Conservation (phyloP, 2,113 vertebrate species). For the Sinocyclocheilus anophthalmus region DNA sequence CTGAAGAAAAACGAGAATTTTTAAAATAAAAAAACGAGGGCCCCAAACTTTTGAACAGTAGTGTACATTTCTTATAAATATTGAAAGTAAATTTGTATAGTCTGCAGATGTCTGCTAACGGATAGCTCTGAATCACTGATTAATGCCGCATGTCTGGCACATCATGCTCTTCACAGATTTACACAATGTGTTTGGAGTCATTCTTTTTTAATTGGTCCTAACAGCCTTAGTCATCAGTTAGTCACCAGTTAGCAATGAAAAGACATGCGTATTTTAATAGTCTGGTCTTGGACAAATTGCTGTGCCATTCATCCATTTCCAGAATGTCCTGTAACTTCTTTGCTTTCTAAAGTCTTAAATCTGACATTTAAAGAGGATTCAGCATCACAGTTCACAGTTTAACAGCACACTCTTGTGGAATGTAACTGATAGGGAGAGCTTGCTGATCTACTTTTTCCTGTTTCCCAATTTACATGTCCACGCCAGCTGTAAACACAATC, state of each 20-base stretch:
- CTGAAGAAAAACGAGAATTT: background rate
- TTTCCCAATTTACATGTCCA: background rate
- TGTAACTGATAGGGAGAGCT: background rate
- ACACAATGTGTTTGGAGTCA: constrained; percentile 3
- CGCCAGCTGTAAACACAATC: background rate
- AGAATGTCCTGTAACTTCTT: background rate
- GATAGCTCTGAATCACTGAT: background rate
- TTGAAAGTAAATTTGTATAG: background rate
- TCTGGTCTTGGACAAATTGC: background rate
- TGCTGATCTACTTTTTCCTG: background rate
- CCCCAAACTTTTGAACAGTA: background rate
- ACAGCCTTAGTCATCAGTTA: constrained; percentile 12
- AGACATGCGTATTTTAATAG: too few species aligned
- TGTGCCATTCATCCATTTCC: background rate
- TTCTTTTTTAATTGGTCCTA: background rate
- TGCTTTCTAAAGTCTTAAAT: background rate
- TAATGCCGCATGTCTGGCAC: constrained; percentile 23
- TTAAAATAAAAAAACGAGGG: background rate
- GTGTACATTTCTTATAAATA: background rate
- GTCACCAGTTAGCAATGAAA: constrained; percentile 20
- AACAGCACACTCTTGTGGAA: background rate
- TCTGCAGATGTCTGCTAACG: background rate
- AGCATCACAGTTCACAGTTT: background rate
- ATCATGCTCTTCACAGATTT: constrained; percentile 4
- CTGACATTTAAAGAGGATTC: background rate